Conservation (phyloP, 2,797 vertebrate genomes). For the Parauchenoglanis ngamensis region DNA sequence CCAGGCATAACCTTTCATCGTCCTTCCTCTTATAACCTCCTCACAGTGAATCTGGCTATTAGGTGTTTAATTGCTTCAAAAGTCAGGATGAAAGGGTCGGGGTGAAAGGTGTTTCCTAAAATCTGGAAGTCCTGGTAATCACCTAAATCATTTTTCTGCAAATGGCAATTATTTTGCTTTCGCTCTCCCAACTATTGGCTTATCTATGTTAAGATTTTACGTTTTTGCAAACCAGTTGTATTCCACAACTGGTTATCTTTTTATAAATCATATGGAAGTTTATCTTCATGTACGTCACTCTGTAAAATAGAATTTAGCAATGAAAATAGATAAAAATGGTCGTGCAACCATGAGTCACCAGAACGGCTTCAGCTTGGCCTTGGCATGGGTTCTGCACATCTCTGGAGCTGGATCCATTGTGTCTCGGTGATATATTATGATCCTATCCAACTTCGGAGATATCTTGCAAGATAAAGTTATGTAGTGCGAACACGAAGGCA, state of each 20-base stretch:
- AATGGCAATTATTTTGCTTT: too few relatives aligned
- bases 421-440: not conserved
- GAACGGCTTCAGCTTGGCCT: not conserved
- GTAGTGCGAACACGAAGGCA: not conserved
- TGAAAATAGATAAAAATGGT: not conserved
- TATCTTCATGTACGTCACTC: not conserved
- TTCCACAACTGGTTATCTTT: too few relatives aligned
- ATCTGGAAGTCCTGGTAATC: not conserved
- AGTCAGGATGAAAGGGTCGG: not conserved
- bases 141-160: not conserved
- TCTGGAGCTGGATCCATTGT: not conserved
- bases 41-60: not conserved
- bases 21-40: slow-evolving; percentile 28
- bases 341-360: not conserved
- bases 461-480: too few relatives aligned
- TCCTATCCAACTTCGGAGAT: too few relatives aligned
- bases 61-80: not conserved
- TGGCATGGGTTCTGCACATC: not conserved
- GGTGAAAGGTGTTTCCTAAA: not conserved
- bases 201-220: too few relatives aligned
- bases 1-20: slow-evolving; percentile 40
- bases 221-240: too few relatives aligned
- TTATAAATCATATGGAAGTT: not conserved
- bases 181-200: too few relatives aligned
- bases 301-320: not conserved